These are phyloP conservation scores for Drosophila tropicalis DNA, from an alignment of 1,140 invertebrate species.

Conservation along the genomic window DNA sequence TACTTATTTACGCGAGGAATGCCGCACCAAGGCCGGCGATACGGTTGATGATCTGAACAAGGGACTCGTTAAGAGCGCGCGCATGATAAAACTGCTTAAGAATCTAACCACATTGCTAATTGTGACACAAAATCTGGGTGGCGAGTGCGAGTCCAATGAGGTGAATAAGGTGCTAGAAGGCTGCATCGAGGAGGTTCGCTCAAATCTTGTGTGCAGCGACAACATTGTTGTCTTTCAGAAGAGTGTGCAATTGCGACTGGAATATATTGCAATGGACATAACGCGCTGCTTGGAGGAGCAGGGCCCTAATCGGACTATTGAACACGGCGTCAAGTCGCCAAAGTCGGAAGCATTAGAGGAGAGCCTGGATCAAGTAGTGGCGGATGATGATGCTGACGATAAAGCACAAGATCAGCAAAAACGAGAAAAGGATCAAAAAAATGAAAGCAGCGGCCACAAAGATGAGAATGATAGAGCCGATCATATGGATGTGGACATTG, in stretches of 20 bases:
- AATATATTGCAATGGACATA: conserved; percentile 91
- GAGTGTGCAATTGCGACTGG: conserved; percentile 95
- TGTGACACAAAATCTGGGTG: conserved; percentile 95
- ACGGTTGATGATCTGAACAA: conserved; percentile 91
- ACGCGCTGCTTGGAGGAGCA: conserved; percentile 53
- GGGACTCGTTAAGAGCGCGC: conserved; percentile 85
- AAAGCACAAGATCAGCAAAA: neutral
- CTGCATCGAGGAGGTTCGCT: conserved; percentile 94
- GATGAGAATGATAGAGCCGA: conserved; percentile 14
- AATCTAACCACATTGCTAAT: conserved; percentile 95
- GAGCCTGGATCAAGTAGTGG: neutral
- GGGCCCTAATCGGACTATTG: conserved; percentile 8
- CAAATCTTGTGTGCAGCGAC: conserved; percentile 87
- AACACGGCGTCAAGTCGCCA: conserved; percentile 5
- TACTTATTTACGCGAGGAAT: conserved; percentile 93
- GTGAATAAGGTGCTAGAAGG: conserved; percentile 96
- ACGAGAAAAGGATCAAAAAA: conserved; percentile 11
- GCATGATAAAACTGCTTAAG: conserved; percentile 91
- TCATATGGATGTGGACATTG: conserved; percentile 43
- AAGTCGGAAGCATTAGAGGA: conserved; percentile 11
- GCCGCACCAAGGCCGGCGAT: conserved; percentile 91
- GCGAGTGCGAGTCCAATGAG: conserved; percentile 91
- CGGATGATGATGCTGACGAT: neutral
- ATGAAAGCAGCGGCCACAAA: neutral
- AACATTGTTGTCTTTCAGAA: conserved; percentile 95